Conservation (phyloP, 2,113 vertebrate genomes). For the Arvicanthis niloticus region DNA sequence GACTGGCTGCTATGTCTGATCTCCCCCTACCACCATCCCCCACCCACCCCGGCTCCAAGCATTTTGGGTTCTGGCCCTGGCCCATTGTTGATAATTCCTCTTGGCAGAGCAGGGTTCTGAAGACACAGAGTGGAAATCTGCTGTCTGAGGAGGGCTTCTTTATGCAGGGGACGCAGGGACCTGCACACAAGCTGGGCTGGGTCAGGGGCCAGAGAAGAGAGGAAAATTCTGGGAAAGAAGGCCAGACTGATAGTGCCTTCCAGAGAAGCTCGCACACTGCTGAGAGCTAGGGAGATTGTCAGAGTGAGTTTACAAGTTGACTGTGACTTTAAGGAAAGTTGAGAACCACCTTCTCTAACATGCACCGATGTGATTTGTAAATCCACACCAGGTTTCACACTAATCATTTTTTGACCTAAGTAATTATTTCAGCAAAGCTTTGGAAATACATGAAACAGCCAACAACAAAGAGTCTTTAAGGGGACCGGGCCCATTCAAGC, state of each 20-base stretch:
- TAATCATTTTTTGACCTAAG: constrained; percentile 7
- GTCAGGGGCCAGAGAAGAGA: neutral
- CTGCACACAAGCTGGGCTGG: neutral
- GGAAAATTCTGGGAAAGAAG: neutral
- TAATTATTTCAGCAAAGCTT: constrained; percentile 46
- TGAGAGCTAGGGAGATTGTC: rapidly evolving
- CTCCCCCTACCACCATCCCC: neutral
- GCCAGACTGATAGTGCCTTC: neutral
- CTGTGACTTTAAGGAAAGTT: neutral
- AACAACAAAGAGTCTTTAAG: neutral
- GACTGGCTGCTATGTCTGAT: rapidly evolving
- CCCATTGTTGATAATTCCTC: neutral
- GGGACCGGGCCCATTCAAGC: neutral
- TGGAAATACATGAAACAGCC: constrained; percentile 45
- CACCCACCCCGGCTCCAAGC: too few relatives aligned
- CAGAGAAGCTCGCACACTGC: neutral
- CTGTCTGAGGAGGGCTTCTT: too few relatives aligned
- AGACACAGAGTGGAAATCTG: neutral
- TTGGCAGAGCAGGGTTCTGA: neutral
- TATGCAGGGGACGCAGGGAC: neutral
- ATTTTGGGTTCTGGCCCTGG: neutral
- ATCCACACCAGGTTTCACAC: constrained; percentile 24
- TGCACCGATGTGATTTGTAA: neutral
- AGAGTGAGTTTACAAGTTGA: neutral
- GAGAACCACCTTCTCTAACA: neutral